Base-by-base conservation (phyloP, 2,113 vertebrate genomes). In the Mungos mungo region DNA sequence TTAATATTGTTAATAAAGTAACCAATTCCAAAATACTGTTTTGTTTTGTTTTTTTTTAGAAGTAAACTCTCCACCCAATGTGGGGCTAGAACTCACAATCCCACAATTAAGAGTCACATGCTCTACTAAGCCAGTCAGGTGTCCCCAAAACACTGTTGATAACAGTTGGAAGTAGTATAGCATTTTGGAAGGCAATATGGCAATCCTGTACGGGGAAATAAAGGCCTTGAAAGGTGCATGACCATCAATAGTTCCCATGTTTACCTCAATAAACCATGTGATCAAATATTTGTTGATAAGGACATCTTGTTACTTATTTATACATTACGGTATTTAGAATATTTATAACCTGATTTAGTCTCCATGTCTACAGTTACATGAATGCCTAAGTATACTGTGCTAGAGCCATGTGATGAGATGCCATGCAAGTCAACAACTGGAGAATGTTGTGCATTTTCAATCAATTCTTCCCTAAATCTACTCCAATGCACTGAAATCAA, bases 171-270 rank as follows among this genome's bases (percentile, higher is more conserved):
- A 88, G 35, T 82, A 21, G 7, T 33, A 52, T 5, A 81, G 5
- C 29, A 63, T 82, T 90, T 95, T 95, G 4, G 52, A 85, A 97
- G 31, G 33, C n/a, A 88, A 77, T 31, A 88, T 92, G 11, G 5
- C 25, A 65, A 60, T 66, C 81, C 74, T 47, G 45, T 52, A 63
- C 52, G 8, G 12, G 71, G 13, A 38, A 94, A 57, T 81, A 74
- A 91, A 82, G 66, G 10, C 4, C 31, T 82, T 76, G 19, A 87
- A 74, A 87, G 45, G 8, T 66, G 1, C 8, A 8, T 57, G 79
- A 81, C 9, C 79, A 7, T 60, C 77, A 19, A 47, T 31, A 57
- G 13, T 82, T 91, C 41, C 13, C 31, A 76, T 60, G 5, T 65
- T 63, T 57, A 82, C 29, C 45, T 1, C 66, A 68, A 16, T 71